Evolutionary conservation across 1,140 invertebrate genomes (phyloP), one percentile per base, ranked within the genome.

Genomic region (Epicauta chinensis): DNA sequence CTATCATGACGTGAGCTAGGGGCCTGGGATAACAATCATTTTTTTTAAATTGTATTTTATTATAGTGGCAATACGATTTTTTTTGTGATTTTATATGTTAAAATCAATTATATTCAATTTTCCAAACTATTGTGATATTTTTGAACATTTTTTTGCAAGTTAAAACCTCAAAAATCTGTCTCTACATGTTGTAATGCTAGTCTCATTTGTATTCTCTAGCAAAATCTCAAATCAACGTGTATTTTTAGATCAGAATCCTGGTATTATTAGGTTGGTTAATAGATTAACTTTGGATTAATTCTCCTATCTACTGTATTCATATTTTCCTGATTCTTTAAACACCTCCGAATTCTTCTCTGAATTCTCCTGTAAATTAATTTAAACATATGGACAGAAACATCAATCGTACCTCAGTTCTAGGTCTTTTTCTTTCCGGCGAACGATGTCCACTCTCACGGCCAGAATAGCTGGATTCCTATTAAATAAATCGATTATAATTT

Each of bases 1-100:
- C 59, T 62, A 51, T 67, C 66, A 53, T 68, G 66, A 53, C 63
- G 62, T 56, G 66, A 67, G 51, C 62, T 66, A 61, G 59, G 44
- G 53, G 62, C 61, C 66, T 68, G 63, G 55, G 62, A 23, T 23
- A 23, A 23, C 7, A 23, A 23, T 7, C 7, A 7, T 5, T 3
- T 23, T 46, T 63, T 64, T 55, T 62, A 13, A 58, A 34, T 48
- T 7, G 23, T 10, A 13, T 50, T 44, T 15, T 17, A 53, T 16
- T 23, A 36, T 5, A 36, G 14, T 23, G 10, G 32, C 31, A 14
- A 16, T 30, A 12, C 47, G 48, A 35, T 17, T 41, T 53, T 23
- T 11, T 43, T 30, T 51, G 48, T 34, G n/a, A n/a, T 46, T 43
- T 50, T 55, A 45, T 51, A 36, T 47, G 30, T 53, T 48, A 31